Percentiles rank a stretch among this genome's conserved stretches.
phyloP scores from a whole-genome alignment of 2,888 invertebrate species.

The Agonum fuliginosum region DNA sequence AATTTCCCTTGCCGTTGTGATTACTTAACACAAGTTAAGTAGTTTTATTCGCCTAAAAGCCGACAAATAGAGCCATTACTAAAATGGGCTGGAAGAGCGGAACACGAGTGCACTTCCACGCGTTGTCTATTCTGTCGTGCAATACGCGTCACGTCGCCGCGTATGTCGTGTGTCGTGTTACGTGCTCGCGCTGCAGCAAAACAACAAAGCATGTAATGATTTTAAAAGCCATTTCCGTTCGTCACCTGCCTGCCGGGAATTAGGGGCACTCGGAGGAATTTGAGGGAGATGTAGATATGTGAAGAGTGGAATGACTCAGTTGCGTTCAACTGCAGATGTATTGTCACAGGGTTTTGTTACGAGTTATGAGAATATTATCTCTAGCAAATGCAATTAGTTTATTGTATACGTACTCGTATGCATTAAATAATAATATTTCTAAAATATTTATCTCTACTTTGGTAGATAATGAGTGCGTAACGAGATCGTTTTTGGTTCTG shows the following conservation, averaged over 20 bases:
- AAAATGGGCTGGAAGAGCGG: conserved; percentile 17
- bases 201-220: conserved; percentile 46
- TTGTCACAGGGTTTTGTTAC: too few relatives aligned
- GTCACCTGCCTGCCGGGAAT: conserved; percentile 40
- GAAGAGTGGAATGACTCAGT: too few relatives aligned
- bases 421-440: too few relatives aligned
- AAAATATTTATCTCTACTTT: too few relatives aligned
- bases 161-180: too few relatives aligned
- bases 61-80: conserved; percentile 42
- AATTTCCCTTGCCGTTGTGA: conserved; percentile 10
- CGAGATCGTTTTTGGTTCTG: too few relatives aligned
- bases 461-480: too few relatives aligned
- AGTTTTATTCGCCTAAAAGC: conserved; percentile 33
- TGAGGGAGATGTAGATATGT: too few relatives aligned
- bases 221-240: conserved; percentile 57
- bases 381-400: too few relatives aligned
- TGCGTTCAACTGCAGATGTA: too few relatives aligned
- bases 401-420: too few relatives aligned
- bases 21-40: conserved; percentile 13
- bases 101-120: background rate
- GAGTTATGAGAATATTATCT: too few relatives aligned
- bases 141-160: background rate
- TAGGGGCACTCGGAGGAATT: conserved; percentile 17
- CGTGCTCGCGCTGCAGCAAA: background rate
- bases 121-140: background rate